phyloP scores from a whole-genome alignment of 2,888 invertebrate genomes.

The Coronaproctus castanopsis region DNA sequence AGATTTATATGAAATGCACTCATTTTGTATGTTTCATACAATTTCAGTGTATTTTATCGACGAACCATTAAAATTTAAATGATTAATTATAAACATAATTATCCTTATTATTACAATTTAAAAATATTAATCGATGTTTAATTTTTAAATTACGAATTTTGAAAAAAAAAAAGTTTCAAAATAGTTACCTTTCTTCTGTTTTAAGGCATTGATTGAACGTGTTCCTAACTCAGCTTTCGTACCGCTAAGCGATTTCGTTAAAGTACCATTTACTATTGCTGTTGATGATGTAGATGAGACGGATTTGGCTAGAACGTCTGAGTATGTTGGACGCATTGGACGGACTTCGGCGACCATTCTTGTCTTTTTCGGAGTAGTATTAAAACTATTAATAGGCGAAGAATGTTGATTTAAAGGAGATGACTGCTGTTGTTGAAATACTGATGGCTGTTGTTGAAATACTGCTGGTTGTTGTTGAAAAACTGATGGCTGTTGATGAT shows the following conservation, averaged over 20 bases:
- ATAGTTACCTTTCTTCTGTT: too few relatives aligned
- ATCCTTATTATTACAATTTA: too few relatives aligned
- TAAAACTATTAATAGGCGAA: constrained; percentile 28
- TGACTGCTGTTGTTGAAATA: constrained; percentile 12
- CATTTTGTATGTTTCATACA: too few relatives aligned
- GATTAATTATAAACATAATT: too few relatives aligned
- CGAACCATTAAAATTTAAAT: too few relatives aligned
- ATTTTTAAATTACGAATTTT: too few relatives aligned
- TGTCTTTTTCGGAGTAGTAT: constrained; percentile 33
- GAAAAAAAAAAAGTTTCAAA: too few relatives aligned
- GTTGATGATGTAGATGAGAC: constrained; percentile 27
- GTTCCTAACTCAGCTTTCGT: constrained; percentile 18
- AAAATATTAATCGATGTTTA: too few relatives aligned
- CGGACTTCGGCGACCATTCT: constrained; percentile 59
- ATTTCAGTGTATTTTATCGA: too few relatives aligned
- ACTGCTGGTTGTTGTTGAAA: constrained; percentile 10
- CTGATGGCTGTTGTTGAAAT: constrained; percentile 15
- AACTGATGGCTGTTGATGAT: constrained; percentile 25
- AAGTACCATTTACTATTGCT: constrained; percentile 14
- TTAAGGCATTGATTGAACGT: too few relatives aligned
- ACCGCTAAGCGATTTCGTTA: constrained; percentile 11
- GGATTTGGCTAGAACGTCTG: constrained; percentile 57
- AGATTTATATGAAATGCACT: too few relatives aligned
- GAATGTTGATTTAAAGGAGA: constrained; percentile 25
- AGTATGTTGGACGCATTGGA: constrained; percentile 69